These are phyloP conservation scores for Thamnaconus septentrionalis DNA, from an alignment of 2,113 vertebrate genomes.

Conservation along the genomic window DNA sequence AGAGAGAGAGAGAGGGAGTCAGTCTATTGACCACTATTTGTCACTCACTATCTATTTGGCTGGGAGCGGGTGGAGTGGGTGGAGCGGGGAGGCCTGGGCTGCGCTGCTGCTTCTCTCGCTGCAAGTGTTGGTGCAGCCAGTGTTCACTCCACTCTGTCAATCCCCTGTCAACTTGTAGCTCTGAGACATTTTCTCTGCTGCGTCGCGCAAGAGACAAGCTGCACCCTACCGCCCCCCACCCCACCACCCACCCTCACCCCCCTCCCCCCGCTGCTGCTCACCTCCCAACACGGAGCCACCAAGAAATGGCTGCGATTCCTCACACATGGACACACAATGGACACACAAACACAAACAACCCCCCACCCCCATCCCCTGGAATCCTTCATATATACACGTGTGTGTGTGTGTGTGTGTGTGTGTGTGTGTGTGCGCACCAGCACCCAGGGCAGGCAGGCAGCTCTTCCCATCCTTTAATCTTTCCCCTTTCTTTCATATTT, in stretches of 20 bases:
- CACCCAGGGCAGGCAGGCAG: too few relatives aligned
- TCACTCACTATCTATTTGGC: conserved; percentile 78
- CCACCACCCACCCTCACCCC: conserved; percentile 1
- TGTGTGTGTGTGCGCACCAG: too few relatives aligned
- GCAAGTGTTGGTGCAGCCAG: conserved; percentile 72
- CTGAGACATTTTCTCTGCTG: conserved; percentile 72
- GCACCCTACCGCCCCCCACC: not conserved
- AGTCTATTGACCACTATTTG: conserved; percentile 75
- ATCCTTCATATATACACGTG: too few relatives aligned
- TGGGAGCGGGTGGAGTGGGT: conserved; percentile 52
- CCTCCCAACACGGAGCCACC: conserved; percentile 53
- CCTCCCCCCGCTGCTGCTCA: conserved; percentile 20
- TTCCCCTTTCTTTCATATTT: too few relatives aligned
- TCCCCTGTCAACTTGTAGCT: conserved; percentile 77
- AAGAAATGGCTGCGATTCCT: conserved; percentile 63
- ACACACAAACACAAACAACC: not conserved
- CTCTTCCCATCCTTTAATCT: too few relatives aligned
- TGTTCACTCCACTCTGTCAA: conserved; percentile 78
- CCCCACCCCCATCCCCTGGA: conserved; percentile 7
- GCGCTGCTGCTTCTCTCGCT: conserved; percentile 73
- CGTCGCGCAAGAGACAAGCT: conserved; percentile 61
- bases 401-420: too few relatives aligned
- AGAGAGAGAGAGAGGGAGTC: conserved; percentile 8
- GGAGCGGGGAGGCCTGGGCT: conserved; percentile 46
- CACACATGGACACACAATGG: too few relatives aligned